A percentile compares a stretch with the other conserved stretches of the same genome.
phyloP scores from a whole-genome alignment of 1,140 invertebrate species.

The Centruroides sculpturatus region DNA sequence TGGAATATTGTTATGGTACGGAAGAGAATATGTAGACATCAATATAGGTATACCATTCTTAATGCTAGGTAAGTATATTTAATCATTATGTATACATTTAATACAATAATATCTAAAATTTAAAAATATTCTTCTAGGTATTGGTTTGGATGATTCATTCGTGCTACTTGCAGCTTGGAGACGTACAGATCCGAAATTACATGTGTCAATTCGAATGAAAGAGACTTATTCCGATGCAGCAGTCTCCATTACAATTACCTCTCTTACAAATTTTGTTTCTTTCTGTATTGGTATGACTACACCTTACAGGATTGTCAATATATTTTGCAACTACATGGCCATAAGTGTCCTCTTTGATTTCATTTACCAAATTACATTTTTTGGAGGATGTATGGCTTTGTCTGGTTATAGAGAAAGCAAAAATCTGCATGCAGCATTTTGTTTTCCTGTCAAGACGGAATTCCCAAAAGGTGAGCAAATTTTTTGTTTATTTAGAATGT shows the following conservation, averaged over 20 bases:
- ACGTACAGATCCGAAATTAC: slow-evolving; percentile 56
- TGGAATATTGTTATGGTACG: slow-evolving; percentile 53
- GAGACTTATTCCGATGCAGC: slow-evolving; percentile 83
- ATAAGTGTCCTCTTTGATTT: slow-evolving; percentile 83
- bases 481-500: slow-evolving; percentile 28
- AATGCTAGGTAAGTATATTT: slow-evolving; percentile 67
- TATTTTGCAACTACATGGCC: slow-evolving; percentile 92
- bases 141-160: slow-evolving; percentile 93
- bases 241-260: slow-evolving; percentile 94
- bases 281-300: slow-evolving; percentile 93
- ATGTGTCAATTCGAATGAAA: slow-evolving; percentile 71
- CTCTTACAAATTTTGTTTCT: slow-evolving; percentile 87
- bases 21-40: slow-evolving; percentile 85
- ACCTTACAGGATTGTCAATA: slow-evolving; percentile 82
- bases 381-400: slow-evolving; percentile 74
- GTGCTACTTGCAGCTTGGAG: slow-evolving; percentile 89
- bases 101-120: too few species aligned
- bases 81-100: neutral
- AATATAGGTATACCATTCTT: slow-evolving; percentile 86
- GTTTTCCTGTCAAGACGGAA: too few species aligned
- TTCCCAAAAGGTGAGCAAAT: too few species aligned
- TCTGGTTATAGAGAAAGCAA: slow-evolving; percentile 71
- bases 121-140: slow-evolving; percentile 43
- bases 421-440: slow-evolving; percentile 51
- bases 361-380: slow-evolving; percentile 87